Evolutionary conservation across 2,797 vertebrate genomes (phyloP), one percentile per base, ranked within the genome.

Genomic region (Phrynocephalus guinanensis): DNA sequence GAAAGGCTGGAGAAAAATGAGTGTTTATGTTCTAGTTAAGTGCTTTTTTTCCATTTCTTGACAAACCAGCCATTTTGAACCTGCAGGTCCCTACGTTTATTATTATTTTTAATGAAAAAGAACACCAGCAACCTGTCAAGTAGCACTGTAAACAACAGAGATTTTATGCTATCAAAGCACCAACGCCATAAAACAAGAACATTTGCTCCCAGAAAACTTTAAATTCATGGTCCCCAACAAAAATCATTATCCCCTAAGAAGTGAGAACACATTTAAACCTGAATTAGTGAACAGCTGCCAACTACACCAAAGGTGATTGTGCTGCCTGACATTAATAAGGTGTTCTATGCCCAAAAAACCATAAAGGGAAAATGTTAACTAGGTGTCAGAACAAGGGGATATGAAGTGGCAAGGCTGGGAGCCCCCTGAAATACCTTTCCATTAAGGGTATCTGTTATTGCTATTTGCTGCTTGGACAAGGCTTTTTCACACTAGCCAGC

Each of bases 361-460:
- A 38, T 94, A 94, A 95, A 95, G 93, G 92, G 91, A 91, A 91
- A 94, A 87, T 66, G 83, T 93, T 95, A 94, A 95, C 87, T 94
- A 94, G 92, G 94, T 95, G 92, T 92, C 94, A 93, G 66, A 94
- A 92, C 89, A 79, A 92, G 90, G 90, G 91, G 91, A 91, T 94
- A 88, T 87, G 90, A 89, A 93, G 91, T 91, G 91, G 71, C 93
- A 87, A 84, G 88, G 85, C 16, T 82, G 83, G 85, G 91, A 93
- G 91, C 91, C 76, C 82, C 90, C 83, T 56, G 60, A 0, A 1
- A 94, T 88, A 83, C 80, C 83, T 90, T 85, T 88, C 1, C 81
- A 78, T 90, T 92, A 85, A 87, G 93, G 90, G 56, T 81, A 79
- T 79, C 79, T 86, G 79, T 87, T 80, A 33, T 89, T 16, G 66